These are phyloP conservation scores for Trichacis sp. DNA, from an alignment of 2,888 invertebrate genomes.

Conservation along the genomic window DNA sequence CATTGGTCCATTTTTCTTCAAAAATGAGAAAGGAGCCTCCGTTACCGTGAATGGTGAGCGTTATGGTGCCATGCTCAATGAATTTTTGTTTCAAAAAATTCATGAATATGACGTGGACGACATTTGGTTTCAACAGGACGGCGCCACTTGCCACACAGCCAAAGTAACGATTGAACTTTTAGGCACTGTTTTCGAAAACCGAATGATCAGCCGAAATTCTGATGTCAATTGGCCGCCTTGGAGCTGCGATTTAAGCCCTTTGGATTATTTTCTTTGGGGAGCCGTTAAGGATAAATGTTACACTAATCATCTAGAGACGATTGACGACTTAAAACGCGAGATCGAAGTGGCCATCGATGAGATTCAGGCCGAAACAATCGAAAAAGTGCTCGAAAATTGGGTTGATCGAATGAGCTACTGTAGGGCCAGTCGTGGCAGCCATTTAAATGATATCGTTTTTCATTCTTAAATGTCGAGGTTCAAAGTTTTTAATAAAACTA, in stretches of 20 bases:
- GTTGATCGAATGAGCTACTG: too few relatives aligned
- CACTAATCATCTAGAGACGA: too few relatives aligned
- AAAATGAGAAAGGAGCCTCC: slow-evolving; percentile 5
- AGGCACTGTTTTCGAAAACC: background rate
- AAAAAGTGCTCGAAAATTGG: too few relatives aligned
- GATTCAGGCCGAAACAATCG: too few relatives aligned
- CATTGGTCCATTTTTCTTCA: slow-evolving; percentile 1
- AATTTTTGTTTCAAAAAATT: background rate
- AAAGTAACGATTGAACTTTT: slow-evolving; percentile 9
- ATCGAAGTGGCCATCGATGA: too few relatives aligned
- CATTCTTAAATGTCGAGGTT: too few relatives aligned
- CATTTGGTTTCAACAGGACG: slow-evolving; percentile 15
- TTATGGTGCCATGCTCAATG: slow-evolving; percentile 5
- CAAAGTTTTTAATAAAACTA: too few relatives aligned
- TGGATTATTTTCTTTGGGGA: slow-evolving; percentile 24
- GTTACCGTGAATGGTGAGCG: slow-evolving; percentile 8
- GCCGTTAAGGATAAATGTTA: too few relatives aligned
- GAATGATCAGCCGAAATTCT: background rate
- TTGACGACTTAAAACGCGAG: too few relatives aligned
- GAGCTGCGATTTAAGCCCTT: slow-evolving; percentile 15
- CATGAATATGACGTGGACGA: background rate
- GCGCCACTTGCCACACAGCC: slow-evolving; percentile 18
- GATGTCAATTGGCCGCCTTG: slow-evolving; percentile 13
- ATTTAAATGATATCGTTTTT: too few relatives aligned
- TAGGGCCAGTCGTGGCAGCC: too few relatives aligned